Evolutionary conservation across 2,888 invertebrate species (phyloP).

Genomic region (Tetropium fuscum): DNA sequence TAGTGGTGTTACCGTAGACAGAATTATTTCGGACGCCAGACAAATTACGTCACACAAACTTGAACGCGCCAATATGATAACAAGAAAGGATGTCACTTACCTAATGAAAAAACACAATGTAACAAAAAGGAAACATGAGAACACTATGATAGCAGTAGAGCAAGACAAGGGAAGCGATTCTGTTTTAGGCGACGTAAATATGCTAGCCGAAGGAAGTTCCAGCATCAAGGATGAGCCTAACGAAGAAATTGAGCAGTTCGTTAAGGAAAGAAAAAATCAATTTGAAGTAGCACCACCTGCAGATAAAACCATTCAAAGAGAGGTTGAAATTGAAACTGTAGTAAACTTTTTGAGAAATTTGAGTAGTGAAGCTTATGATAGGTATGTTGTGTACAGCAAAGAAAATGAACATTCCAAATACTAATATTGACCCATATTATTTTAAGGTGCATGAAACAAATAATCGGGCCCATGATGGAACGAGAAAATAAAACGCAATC

Average conservation of each 20-base stretch:
- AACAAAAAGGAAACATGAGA: slow-evolving; percentile 20
- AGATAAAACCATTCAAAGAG: background rate
- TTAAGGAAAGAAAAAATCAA: background rate
- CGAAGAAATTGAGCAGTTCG: background rate
- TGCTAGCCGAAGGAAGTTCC: background rate
- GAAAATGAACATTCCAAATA: too few relatives aligned
- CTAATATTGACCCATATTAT: too few relatives aligned
- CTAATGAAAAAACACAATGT: slow-evolving; percentile 22
- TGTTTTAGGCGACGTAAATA: background rate
- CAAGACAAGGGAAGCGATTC: background rate
- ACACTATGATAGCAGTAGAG: slow-evolving; percentile 20
- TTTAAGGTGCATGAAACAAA: too few relatives aligned
- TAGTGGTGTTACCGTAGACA: slow-evolving; percentile 24
- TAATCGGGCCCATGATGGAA: too few relatives aligned
- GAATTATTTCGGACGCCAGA: slow-evolving; percentile 23
- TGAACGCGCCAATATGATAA: slow-evolving; percentile 13
- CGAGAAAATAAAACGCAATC: too few relatives aligned
- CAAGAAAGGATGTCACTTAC: slow-evolving; percentile 9
- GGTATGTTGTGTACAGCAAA: too few relatives aligned
- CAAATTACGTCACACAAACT: background rate
- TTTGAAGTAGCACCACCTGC: background rate
- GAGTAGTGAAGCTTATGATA: background rate
- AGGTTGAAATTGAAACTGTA: background rate
- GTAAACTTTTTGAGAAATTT: background rate
- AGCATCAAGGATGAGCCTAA: background rate